Base-by-base conservation (phyloP, 2,113 vertebrate genomes). In the Stictonetta naevosa region DNA sequence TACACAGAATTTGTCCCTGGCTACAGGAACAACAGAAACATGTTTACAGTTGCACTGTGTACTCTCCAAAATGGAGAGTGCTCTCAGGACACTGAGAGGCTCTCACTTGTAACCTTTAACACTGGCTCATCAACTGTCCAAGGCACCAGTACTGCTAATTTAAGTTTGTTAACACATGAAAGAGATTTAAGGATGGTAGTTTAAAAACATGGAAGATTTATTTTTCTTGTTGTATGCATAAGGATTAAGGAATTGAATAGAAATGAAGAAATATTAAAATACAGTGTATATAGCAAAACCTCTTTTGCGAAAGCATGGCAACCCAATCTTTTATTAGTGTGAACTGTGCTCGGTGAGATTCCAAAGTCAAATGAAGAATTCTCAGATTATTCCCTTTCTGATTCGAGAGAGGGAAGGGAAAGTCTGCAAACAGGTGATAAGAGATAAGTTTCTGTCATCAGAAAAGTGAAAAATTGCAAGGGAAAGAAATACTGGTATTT, bases 281-380 rank as follows among this genome's bases (percentile, higher is more conserved):
- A 31, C 14, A 11, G 3, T 48, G 33, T n/a, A 17, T 2, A 56
- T 73, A 31, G 22, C 9, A 88, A 85, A 33, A n/a, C 18, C 6
- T 79, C 16, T 50, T 22, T 50, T 33, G 6, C 14, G 13, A 86
- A 84, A 85, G 15, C 33, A 38, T 69, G 25, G 25, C 4, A 62
- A 4, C 34, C 86, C 46, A 4, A 18, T 67, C 21, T 64, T 75
- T 42, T 85, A 8, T 53, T 71, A 40, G 3, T 36, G 48, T 68
- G 79, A 78, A 40, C 0, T 7, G 8, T 4, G 1, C n/a, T 83
- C 31, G 0, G 0, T 68, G 36, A 62, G n/a, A 81, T 83, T 73
- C 40, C 52, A 62, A 86, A 88, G 62, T 10, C 18, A 46, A 81
- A 67, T 13, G 33, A 38, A 7, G 64, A 31, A 15, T 48, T 69